Evolutionary conservation across 2,888 invertebrate genomes (phyloP), one percentile per base, ranked within the genome.

Genomic region (Malacosoma neustria): DNA sequence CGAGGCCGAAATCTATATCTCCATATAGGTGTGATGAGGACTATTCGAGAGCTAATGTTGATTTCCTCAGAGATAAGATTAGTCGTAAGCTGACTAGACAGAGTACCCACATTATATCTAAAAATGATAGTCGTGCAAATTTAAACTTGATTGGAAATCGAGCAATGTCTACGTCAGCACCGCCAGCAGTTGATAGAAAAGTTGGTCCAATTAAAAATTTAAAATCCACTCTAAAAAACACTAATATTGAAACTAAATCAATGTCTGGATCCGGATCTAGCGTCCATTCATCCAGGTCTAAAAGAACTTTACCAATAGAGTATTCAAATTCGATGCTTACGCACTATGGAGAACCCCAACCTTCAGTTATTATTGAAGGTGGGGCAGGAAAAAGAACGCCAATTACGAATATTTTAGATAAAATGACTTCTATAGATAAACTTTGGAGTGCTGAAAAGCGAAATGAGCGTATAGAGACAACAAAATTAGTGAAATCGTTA

Each of bases 41-140:
- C 12, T 54, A 48, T 40, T 53, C 57, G 1, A 67, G 73, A 46
- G 72, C 89, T 1, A 91, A 89, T 56, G 88, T 91, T 0, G 88
- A 89, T 47, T 89, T 87, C 53, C 61, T 91, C 0, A 87, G 87
- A 56, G 89, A 91, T 39, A 89, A 89, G 74, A 86, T 91, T 40
- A 88, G 87, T 41, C 79, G 86, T 42, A 91, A 89, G 55, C 62
- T 91, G 29, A 82, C 84, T 2, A 70, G 85, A 44, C 81, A 85
- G 57, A 81, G 80, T 41, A 85, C 85, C 22, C 85, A 85, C 32
- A 72, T 79, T 30, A 68, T 85, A 39, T 57, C 58, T 39, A 61
- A 64, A 55, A 51, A 46, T 29, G 57, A 61, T 29, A 48, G 55
- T 40, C 42, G 43, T 32, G 41, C 39, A 30, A 49, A 51, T 31